These are phyloP conservation scores for Mormoops blainvillei DNA, from an alignment of 2,113 vertebrate species.

Conservation along the genomic window DNA sequence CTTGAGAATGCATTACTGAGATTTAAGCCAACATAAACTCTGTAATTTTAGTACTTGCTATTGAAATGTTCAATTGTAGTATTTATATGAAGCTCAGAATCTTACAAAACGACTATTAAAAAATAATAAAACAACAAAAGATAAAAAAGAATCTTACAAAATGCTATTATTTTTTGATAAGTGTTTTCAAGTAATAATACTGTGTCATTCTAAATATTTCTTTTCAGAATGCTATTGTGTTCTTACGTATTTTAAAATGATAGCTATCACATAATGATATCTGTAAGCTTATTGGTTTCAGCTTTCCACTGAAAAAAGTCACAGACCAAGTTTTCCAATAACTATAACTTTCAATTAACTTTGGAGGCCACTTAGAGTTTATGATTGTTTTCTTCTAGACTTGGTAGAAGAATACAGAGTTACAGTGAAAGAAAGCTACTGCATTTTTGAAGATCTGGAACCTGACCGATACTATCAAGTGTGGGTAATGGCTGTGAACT, in stretches of 20 bases:
- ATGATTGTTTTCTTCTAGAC: conserved; percentile 75
- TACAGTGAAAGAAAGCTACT: conserved; percentile 96
- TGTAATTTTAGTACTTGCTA: conserved; percentile 46
- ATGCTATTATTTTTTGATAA: conserved; percentile 30
- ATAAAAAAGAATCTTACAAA: background rate
- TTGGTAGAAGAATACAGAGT: conserved; percentile 95
- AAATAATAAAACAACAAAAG: background rate
- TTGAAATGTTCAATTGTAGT: conserved; percentile 27
- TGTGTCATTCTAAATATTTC: background rate
- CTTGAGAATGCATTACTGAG: background rate
- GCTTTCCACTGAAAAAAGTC: background rate
- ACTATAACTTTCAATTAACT: background rate
- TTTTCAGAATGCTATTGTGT: background rate
- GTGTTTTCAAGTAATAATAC: background rate
- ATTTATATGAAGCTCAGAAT: conserved; percentile 1
- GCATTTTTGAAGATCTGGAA: conserved; percentile 94
- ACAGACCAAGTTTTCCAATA: background rate
- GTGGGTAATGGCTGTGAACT: conserved; percentile 98
- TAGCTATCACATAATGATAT: background rate
- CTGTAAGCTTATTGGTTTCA: background rate
- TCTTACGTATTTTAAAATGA: background rate
- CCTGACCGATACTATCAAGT: conserved; percentile 92
- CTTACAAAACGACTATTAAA: conserved; percentile 12
- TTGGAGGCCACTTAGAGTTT: background rate
- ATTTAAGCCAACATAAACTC: conserved; percentile 32